A percentile compares a stretch with the other conserved stretches of the same genome.
Evolutionary conservation across 1,140 invertebrate species (phyloP).

Genomic region (Lepidostoma basale): DNA sequence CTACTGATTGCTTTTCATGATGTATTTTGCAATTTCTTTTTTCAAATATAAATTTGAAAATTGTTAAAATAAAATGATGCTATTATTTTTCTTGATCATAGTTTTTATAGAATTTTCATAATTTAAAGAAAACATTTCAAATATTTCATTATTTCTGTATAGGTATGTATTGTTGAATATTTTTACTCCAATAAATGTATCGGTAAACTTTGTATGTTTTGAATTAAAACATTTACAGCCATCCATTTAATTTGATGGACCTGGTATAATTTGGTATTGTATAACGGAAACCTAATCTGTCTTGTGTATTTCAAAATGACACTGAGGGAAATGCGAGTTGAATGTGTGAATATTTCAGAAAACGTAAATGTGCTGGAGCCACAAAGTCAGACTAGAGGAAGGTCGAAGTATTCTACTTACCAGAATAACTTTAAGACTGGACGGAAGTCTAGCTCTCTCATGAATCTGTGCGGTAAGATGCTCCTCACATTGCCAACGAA

Average conservation of each 20-base stretch:
- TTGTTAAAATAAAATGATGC: not conserved
- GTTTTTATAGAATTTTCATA: too few species aligned
- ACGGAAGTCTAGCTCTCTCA: conserved; percentile 90
- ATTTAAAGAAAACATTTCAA: too few species aligned
- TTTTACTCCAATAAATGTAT: too few species aligned
- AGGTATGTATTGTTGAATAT: too few species aligned
- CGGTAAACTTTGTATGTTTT: too few species aligned
- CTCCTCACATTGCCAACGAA: conserved; percentile 37
- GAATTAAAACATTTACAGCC: too few species aligned
- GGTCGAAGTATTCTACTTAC: conserved; percentile 82
- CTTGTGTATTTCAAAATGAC: too few species aligned
- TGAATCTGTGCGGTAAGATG: conserved; percentile 92
- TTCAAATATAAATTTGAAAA: not conserved
- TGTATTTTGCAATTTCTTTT: not conserved
- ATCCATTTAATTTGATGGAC: too few species aligned
- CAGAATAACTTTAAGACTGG: conserved; percentile 78
- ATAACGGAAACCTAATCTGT: too few species aligned
- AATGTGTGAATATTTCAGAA: conserved; percentile 63
- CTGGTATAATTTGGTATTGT: too few species aligned
- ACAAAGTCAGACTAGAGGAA: conserved; percentile 75
- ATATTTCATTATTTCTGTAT: too few species aligned
- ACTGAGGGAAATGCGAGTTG: conserved; percentile 60
- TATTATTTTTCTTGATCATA: not conserved
- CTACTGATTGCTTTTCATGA: not conserved
- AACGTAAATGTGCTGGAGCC: conserved; percentile 71